phyloP scores from a whole-genome alignment of 1,140 invertebrate species.

The Galleria mellonella region DNA sequence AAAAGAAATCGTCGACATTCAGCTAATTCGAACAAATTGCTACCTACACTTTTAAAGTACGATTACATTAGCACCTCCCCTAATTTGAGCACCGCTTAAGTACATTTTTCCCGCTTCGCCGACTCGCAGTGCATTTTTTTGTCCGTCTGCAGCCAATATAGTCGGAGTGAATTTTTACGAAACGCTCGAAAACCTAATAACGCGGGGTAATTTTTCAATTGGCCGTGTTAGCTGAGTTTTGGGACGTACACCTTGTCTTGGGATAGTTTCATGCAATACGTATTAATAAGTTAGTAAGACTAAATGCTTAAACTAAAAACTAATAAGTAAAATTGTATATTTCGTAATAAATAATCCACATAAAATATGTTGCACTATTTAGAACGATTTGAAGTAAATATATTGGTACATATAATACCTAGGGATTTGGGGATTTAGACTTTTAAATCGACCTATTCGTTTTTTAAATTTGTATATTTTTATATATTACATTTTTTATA shows the following conservation, averaged over 20 bases:
- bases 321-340: too few relatives aligned
- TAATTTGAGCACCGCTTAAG: conserved; percentile 9
- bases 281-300: too few relatives aligned
- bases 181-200: conserved; percentile 54
- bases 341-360: too few relatives aligned
- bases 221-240: conserved; percentile 32
- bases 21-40: conserved; percentile 37
- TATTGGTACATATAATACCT: too few relatives aligned
- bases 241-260: conserved; percentile 29
- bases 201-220: conserved; percentile 68
- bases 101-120: conserved; percentile 41
- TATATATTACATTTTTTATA: too few relatives aligned
- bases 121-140: conserved; percentile 30
- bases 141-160: conserved; percentile 28
- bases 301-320: too few relatives aligned
- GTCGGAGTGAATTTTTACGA: conserved; percentile 48
- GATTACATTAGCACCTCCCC: conserved; percentile 49
- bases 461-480: too few relatives aligned
- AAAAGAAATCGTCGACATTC: conserved; percentile 1
- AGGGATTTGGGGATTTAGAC: too few relatives aligned
- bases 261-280: conserved; percentile 27
- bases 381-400: too few relatives aligned
- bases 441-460: too few relatives aligned
- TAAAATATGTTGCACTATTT: too few relatives aligned
- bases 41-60: conserved; percentile 28